Evolutionary conservation across 1,140 invertebrate genomes (phyloP), one percentile per base, ranked within the genome.

Genomic region (Gonioctena quinquepunctata): DNA sequence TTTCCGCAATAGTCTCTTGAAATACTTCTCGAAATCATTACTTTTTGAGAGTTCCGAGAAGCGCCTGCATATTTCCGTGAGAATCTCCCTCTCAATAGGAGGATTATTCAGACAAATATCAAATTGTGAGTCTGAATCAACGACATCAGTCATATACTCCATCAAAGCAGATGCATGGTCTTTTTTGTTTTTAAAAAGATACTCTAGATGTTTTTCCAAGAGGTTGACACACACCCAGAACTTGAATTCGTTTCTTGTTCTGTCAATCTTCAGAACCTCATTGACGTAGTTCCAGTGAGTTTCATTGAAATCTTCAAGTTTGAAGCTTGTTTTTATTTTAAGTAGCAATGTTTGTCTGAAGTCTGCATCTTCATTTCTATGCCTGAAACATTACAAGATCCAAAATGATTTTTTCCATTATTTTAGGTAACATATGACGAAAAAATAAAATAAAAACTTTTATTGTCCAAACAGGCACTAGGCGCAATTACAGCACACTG

Each of bases 381-480:
- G 63, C 25, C 63, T 42, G 21, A 59, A 65, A 65, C 50, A 65
- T n/a, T n/a, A n/a, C n/a, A n/a, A n/a, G n/a, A n/a, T n/a, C n/a
- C n/a, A n/a, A n/a, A n/a, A n/a, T n/a, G n/a, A n/a, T n/a, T n/a
- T n/a, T n/a, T n/a, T n/a, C n/a, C n/a, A n/a, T n/a, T n/a, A n/a
- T n/a, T n/a, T n/a, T n/a, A n/a, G n/a, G n/a, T n/a, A n/a, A n/a
- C n/a, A n/a, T n/a, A n/a, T n/a, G n/a, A n/a, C n/a, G n/a, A n/a
- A n/a, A n/a, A n/a, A n/a, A n/a, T n/a, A n/a, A n/a, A n/a, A n/a
- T n/a, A n/a, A n/a, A n/a, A n/a, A n/a, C n/a, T n/a, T n/a, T n/a
- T n/a, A n/a, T n/a, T n/a, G n/a, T n/a, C n/a, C n/a, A n/a, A n/a
- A n/a, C n/a, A n/a, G n/a, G n/a, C n/a, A n/a, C n/a, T n/a, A n/a